Evolutionary conservation across 2,797 vertebrate species (phyloP), one percentile per base, ranked within the genome.

Genomic region (Hipposideros larvatus): DNA sequence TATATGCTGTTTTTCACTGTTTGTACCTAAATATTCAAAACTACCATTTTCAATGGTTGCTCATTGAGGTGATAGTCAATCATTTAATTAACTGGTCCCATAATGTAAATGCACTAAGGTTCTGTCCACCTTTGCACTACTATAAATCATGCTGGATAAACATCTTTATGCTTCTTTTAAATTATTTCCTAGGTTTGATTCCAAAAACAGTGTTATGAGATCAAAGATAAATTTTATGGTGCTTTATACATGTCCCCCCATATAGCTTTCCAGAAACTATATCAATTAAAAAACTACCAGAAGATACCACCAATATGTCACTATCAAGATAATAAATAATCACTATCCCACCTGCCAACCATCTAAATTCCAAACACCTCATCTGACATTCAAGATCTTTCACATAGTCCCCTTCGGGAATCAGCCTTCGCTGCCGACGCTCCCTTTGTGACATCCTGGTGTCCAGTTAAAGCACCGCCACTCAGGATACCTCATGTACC

Each of bases 111-210:
- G 41, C 2, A 79, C 4, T 82, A 37, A 61, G 11, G 37, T 59
- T 91, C 43, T 78, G 1, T 18, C 16, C n/a, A 78, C n/a, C 48
- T 90, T 86, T 70, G 87, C 63, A 77, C 61, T 43, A 51, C 11
- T 88, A 63, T 3, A 57, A 7, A 63, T 92, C 26, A 71, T 26
- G 16, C 41, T 51, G 14, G 43, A 31, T 10, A 87, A 89, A 41
- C n/a, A 46, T 41, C 55, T 73, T 63, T 41, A 24, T n/a, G 24
- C 4, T 77, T 85, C 37, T 48, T 78, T 10, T 87, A 28, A 92
- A 85, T 43, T 65, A 43, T 68, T 78, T 94, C 87, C 55, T 59
- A 53, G 21, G 51, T 24, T 48, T 95, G 66, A 61, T n/a, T 94
- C 11, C 41, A 66, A 79, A 79, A 74, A 21, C 9, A 82, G 28